Evolutionary conservation across 1,140 invertebrate species (phyloP), one percentile per base, ranked within the genome.

Genomic region (Drosophila sproati): DNA sequence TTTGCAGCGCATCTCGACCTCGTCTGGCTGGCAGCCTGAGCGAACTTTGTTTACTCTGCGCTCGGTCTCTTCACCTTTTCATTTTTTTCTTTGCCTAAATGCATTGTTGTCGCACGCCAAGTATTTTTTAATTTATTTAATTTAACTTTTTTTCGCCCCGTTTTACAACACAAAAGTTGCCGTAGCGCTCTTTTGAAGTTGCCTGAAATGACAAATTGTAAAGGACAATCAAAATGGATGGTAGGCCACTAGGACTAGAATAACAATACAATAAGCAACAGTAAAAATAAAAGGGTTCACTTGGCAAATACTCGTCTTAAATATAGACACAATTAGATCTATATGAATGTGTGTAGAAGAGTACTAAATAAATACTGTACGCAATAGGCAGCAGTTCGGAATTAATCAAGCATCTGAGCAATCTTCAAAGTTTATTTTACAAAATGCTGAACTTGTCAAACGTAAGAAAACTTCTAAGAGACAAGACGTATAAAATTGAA

Each of bases 71-170:
- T 76, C 63, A 48, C 77, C 68, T 73, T 83, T 75, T 10, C 12
- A 4, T 20, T 20, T 20, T 1, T 20, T 2, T 20, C 20, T 20
- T 20, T 20, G 20, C 20, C 20, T 20, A 20, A 82, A 79, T 60
- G 63, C 70, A 76, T 88, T 82, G 67, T 88, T 88, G 76, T 73
- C 79, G 59, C 66, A 75, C 66, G 77, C 80, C 83, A 87, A 87
- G 83, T 73, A 88, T 87, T 88, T 80, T 88, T 77, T 83, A 88
- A 87, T 87, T 88, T 88, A 88, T 87, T 87, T 87, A 87, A 87
- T 83, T 87, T 74, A 41, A 88, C 83, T 83, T 82, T 79, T 83
- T 80, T 20, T 20, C 20, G 20, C 20, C 20, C 47, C 60, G 59
- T 57, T 64, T 74, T 61, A 66, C 64, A 74, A 72, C 47, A 80